Percentiles rank a stretch among this genome's conserved stretches.
These are phyloP conservation scores for Leptopilina boulardi DNA, from an alignment of 1,140 invertebrate species.

Conservation along the genomic window DNA sequence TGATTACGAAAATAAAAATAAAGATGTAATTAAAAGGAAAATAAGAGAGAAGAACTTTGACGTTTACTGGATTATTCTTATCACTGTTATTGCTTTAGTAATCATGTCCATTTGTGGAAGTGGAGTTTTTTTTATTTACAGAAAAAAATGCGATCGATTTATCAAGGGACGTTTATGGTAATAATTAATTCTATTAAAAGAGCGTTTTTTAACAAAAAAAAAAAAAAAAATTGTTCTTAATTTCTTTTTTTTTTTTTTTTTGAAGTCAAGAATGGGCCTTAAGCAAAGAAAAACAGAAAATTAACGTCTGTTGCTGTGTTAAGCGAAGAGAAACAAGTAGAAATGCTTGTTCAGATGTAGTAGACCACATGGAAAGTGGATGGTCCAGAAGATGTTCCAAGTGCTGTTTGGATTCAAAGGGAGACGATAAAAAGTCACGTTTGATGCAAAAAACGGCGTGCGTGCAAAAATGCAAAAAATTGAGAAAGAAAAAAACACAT, in stretches of 20 bases:
- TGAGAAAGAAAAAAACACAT: constrained; percentile 5
- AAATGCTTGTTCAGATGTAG: neutral
- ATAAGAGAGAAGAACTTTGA: neutral
- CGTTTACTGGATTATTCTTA: constrained; percentile 21
- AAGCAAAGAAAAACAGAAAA: neutral
- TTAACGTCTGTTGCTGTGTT: neutral
- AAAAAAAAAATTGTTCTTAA: neutral
- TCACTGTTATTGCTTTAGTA: constrained; percentile 7
- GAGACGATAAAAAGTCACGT: constrained; percentile 31
- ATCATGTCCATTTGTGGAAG: constrained; percentile 18
- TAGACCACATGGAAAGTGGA: constrained; percentile 17
- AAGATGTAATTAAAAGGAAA: neutral
- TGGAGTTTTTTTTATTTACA: neutral
- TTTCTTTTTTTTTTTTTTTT: neutral
- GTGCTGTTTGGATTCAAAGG: neutral
- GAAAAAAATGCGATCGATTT: constrained; percentile 11
- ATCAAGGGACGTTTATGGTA: neutral
- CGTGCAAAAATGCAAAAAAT: constrained; percentile 14
- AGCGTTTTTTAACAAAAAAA: neutral
- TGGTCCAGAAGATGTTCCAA: constrained; percentile 20
- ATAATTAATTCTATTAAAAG: neutral
- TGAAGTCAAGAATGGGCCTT: constrained; percentile 23
- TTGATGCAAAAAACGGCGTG: neutral
- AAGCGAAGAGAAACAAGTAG: constrained; percentile 1
- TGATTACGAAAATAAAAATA: neutral